Evolutionary conservation across 2,797 vertebrate species (phyloP).

Genomic region (Enteromius radiatus): DNA sequence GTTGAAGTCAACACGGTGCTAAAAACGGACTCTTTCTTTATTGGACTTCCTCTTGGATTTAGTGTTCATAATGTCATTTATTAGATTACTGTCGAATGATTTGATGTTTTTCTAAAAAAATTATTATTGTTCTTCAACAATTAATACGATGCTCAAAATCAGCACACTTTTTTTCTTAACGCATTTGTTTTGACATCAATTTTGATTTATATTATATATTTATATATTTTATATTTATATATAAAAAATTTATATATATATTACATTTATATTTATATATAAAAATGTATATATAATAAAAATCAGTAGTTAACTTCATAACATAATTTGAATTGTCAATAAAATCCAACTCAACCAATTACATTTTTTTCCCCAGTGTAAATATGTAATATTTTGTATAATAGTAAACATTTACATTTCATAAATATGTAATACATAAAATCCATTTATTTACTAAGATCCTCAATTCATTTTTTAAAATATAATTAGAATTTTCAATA

Average conservation of each 20-base stretch:
- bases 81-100: neutral
- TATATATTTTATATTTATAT: too few relatives aligned
- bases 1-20: constrained; percentile 55
- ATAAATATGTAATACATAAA: neutral
- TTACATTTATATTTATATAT: neutral
- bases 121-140: neutral
- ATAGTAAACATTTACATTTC: neutral
- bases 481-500: neutral
- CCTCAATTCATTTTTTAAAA: neutral
- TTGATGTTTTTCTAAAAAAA: neutral
- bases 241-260: too few relatives aligned
- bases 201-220: too few relatives aligned
- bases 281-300: neutral
- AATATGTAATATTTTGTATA: neutral
- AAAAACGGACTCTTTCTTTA: neutral
- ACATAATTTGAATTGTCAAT: neutral
- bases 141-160: neutral
- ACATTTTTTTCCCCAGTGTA: neutral
- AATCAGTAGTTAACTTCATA: neutral
- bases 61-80: neutral
- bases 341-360: neutral
- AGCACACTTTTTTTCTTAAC: neutral
- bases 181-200: neutral
- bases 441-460: too few relatives aligned
- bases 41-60: neutral